Evolutionary conservation across 2,888 invertebrate genomes (phyloP).

Genomic region (Saturnia japonica): DNA sequence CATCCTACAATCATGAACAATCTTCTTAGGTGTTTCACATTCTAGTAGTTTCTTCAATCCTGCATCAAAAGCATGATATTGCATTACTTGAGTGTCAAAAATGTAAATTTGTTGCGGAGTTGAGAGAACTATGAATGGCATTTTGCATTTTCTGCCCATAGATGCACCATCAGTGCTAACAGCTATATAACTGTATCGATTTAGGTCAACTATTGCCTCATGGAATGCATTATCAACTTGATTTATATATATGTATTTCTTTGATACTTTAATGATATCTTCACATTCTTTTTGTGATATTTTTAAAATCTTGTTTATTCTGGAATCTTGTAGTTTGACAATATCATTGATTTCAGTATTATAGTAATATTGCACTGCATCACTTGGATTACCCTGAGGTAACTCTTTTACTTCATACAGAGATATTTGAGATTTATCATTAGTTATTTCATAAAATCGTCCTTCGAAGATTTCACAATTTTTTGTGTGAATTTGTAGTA

Average conservation of each 20-base stretch:
- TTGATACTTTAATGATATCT: slow-evolving; percentile 65
- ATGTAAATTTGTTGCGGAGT: slow-evolving; percentile 74
- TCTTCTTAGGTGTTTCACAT: slow-evolving; percentile 74
- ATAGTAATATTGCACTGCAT: slow-evolving; percentile 70
- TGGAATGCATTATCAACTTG: slow-evolving; percentile 71
- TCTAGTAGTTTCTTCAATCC: slow-evolving; percentile 75
- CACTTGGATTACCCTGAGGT: slow-evolving; percentile 54
- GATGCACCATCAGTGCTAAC: slow-evolving; percentile 74
- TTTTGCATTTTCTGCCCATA: slow-evolving; percentile 76
- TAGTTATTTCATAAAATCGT: slow-evolving; percentile 69
- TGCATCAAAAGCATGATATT: slow-evolving; percentile 72
- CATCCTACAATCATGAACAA: slow-evolving; percentile 82
- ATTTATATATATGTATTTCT: slow-evolving; percentile 72
- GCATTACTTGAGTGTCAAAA: slow-evolving; percentile 77
- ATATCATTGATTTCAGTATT: slow-evolving; percentile 69
- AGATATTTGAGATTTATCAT: slow-evolving; percentile 73
- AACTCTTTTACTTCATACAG: slow-evolving; percentile 69
- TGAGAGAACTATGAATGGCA: slow-evolving; percentile 73
- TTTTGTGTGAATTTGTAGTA: slow-evolving; percentile 73
- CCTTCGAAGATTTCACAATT: slow-evolving; percentile 71
- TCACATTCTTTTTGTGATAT: slow-evolving; percentile 71
- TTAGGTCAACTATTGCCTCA: slow-evolving; percentile 66
- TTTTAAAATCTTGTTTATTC: slow-evolving; percentile 60
- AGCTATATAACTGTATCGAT: slow-evolving; percentile 58
- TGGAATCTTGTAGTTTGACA: slow-evolving; percentile 62